Conservation (phyloP, 2,113 vertebrate genomes). For the Porphyrio hochstetteri region DNA sequence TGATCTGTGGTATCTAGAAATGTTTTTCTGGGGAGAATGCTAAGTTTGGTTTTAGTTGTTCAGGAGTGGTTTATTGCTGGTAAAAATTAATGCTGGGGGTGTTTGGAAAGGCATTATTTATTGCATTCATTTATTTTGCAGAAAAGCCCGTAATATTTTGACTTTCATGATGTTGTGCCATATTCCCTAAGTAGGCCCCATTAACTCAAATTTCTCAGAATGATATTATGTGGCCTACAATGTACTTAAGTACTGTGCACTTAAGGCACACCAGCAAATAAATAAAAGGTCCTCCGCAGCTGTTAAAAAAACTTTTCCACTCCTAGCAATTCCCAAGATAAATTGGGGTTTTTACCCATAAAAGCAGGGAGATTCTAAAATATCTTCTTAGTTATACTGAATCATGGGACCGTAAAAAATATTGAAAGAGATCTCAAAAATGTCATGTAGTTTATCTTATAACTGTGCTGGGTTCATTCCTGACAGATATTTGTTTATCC, state of each 20-base stretch:
- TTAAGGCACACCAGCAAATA: not conserved
- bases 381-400: not conserved
- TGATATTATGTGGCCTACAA: not conserved
- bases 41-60: not conserved
- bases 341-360: not conserved
- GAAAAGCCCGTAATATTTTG: not conserved
- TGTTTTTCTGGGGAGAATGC: not conserved
- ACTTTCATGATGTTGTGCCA: not conserved
- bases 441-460: constrained; percentile 8
- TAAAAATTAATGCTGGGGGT: not conserved
- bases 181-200: not conserved
- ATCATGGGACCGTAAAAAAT: not conserved
- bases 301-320: not conserved
- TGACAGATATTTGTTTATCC: constrained; percentile 30
- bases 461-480: not conserved
- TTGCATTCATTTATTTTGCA: not conserved
- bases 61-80: not conserved
- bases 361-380: not conserved
- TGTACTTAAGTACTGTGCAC: not conserved
- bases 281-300: not conserved
- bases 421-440: not conserved
- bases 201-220: not conserved
- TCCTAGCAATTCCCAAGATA: not conserved
- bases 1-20: not conserved
- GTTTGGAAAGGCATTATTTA: not conserved